Conservation (phyloP, 2,888 invertebrate genomes). For the Apamea monoglypha region DNA sequence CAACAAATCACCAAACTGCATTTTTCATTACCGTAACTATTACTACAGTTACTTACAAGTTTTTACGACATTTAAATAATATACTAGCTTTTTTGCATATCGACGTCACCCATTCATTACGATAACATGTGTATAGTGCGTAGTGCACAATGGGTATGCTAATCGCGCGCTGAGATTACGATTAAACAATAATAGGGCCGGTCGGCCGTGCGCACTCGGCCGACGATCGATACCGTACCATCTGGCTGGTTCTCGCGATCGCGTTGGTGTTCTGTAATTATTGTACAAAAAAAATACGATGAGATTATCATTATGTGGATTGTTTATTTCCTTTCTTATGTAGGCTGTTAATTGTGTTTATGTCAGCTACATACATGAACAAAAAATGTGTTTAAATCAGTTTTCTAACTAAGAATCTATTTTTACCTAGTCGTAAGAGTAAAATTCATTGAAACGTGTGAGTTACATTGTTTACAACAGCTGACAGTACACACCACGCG, state of each 20-base stretch:
- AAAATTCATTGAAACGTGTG: constrained; percentile 28
- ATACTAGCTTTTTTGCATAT: constrained; percentile 60
- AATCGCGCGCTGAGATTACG: constrained; percentile 85
- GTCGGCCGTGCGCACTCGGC: constrained; percentile 73
- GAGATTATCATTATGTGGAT: constrained; percentile 41
- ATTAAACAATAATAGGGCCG: constrained; percentile 83
- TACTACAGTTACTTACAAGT: constrained; percentile 40
- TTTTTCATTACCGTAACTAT: constrained; percentile 17
- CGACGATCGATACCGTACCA: constrained; percentile 82
- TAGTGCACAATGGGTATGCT: constrained; percentile 86
- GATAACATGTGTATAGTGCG: constrained; percentile 79
- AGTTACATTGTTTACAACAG: constrained; percentile 35
- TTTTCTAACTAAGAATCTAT: constrained; percentile 19
- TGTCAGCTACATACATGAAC: background rate
- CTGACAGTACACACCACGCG: constrained; percentile 41
- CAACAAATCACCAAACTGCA: constrained; percentile 24
- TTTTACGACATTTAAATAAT: constrained; percentile 57
- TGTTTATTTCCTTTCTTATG: constrained; percentile 32
- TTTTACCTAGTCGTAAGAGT: background rate
- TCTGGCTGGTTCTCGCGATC: constrained; percentile 81
- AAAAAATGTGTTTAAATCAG: background rate
- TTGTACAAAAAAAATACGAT: constrained; percentile 45
- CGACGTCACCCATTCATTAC: constrained; percentile 80
- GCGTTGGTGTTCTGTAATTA: constrained; percentile 52
- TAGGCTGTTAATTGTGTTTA: constrained; percentile 16